Evolutionary conservation across 2,888 invertebrate species (phyloP).

Genomic region (Platycheirus rosarum): DNA sequence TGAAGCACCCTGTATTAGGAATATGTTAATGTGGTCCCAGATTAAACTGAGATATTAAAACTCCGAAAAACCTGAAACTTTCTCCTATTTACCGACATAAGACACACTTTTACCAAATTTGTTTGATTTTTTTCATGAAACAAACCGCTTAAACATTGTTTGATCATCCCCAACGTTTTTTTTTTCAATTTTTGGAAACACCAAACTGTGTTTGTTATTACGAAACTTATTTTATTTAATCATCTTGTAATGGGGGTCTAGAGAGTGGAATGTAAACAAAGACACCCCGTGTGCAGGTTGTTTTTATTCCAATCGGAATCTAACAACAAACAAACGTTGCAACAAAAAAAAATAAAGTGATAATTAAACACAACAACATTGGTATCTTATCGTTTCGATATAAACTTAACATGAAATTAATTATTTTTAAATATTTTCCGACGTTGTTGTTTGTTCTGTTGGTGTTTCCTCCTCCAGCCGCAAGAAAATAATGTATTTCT

Average conservation of each 20-base stretch:
- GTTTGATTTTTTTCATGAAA: conserved; percentile 19
- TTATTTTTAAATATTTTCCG: conserved; percentile 69
- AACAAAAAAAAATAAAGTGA: conserved; percentile 47
- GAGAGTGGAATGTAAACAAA: conserved; percentile 14
- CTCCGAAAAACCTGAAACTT: too few relatives aligned
- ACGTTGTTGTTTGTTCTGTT: conserved; percentile 51
- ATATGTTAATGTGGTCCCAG: too few relatives aligned
- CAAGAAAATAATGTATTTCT: conserved; percentile 34
- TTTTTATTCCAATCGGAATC: conserved; percentile 35
- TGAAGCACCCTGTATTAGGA: too few relatives aligned
- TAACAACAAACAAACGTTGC: conserved; percentile 43
- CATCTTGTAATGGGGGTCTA: conserved; percentile 52
- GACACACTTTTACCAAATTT: too few relatives aligned
- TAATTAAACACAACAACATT: conserved; percentile 50
- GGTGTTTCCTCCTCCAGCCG: background rate
- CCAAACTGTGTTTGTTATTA: conserved; percentile 41
- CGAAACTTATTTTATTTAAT: conserved; percentile 65
- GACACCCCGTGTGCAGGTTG: too few relatives aligned
- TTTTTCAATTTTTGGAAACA: conserved; percentile 13
- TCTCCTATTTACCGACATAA: too few relatives aligned
- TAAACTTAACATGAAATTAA: conserved; percentile 74
- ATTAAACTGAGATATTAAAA: too few relatives aligned
- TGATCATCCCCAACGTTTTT: conserved; percentile 12
- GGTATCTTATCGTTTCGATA: conserved; percentile 73
- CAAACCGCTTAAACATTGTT: conserved; percentile 22